These are phyloP conservation scores for Paedocypris sp. DNA, from an alignment of 2,113 vertebrate genomes.

Conservation along the genomic window DNA sequence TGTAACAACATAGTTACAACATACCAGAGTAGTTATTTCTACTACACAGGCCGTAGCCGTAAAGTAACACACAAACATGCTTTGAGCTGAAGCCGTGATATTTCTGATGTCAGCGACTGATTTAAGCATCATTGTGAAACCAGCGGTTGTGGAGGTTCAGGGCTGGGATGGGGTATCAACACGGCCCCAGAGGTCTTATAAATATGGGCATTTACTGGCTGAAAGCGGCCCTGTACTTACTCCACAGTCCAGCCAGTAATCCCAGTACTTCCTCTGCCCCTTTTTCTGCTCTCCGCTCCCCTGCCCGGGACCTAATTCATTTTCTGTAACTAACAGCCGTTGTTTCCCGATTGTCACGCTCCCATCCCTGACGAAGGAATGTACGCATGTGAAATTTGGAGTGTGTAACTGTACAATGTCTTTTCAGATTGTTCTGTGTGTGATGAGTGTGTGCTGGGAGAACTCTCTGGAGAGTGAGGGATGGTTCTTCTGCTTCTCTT, in stretches of 20 bases:
- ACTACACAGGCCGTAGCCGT: no score
- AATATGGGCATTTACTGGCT: constrained; percentile 94
- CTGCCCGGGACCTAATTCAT: constrained; percentile 91
- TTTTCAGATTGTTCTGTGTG: constrained; percentile 18
- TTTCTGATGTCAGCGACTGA: constrained; percentile 63
- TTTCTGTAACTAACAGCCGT: constrained; percentile 99
- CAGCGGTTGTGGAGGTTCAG: constrained; percentile 61
- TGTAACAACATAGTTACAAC: no score
- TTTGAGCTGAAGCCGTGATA: constrained; percentile 39
- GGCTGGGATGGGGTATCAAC: constrained; percentile 62
- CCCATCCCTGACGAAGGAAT: constrained; percentile 90
- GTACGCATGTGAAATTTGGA: constrained; percentile 46
- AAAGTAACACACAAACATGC: no score
- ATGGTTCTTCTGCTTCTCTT: constrained; percentile 10
- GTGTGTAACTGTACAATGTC: constrained; percentile 12
- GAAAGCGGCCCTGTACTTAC: constrained; percentile 63
- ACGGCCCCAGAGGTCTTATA: constrained; percentile 76
- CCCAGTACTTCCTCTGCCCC: constrained; percentile 65
- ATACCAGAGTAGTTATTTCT: no score
- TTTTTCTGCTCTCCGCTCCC: constrained; percentile 57
- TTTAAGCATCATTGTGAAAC: constrained; percentile 91
- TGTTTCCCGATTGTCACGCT: constrained; percentile 99
- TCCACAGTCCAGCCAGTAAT: constrained; percentile 75
- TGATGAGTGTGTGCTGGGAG: neutral
- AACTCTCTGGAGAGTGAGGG: neutral